Percentiles rank a stretch among this genome's conserved stretches.
Evolutionary conservation across 2,797 vertebrate species (phyloP).

Genomic region (Tadarida brasiliensis): DNA sequence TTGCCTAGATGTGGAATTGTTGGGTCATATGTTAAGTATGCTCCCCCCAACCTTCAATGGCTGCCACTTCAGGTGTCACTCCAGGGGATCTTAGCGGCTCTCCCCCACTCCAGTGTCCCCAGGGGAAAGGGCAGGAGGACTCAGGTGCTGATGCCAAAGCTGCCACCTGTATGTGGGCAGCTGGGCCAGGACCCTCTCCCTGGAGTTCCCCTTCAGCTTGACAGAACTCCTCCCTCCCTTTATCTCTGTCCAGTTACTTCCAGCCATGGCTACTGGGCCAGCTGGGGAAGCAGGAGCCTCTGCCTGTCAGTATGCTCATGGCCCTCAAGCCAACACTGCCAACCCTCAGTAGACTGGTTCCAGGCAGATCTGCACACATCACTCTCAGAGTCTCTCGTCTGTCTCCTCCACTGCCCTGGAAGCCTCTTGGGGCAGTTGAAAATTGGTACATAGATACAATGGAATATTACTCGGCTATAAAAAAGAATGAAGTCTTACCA

Average conservation of each 20-base stretch:
- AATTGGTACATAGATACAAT: too few relatives aligned
- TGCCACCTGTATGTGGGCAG: neutral
- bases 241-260: neutral
- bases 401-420: too few relatives aligned
- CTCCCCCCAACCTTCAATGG: too few relatives aligned
- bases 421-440: too few relatives aligned
- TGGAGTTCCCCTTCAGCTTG: neutral
- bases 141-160: too few relatives aligned
- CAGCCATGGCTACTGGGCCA: neutral
- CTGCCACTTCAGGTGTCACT: neutral
- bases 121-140: neutral
- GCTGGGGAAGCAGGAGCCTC: neutral
- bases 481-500: too few relatives aligned
- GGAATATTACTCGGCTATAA: too few relatives aligned
- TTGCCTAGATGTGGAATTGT: neutral
- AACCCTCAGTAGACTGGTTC: neutral
- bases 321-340: neutral
- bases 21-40: neutral
- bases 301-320: neutral
- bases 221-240: neutral
- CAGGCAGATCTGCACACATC: fast-evolving
- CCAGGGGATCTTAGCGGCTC: neutral
- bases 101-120: neutral
- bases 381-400: too few relatives aligned
- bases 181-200: neutral